Evolutionary conservation across 2,888 invertebrate genomes (phyloP), one percentile per base, ranked within the genome.

Genomic region (Melitaea athalia): DNA sequence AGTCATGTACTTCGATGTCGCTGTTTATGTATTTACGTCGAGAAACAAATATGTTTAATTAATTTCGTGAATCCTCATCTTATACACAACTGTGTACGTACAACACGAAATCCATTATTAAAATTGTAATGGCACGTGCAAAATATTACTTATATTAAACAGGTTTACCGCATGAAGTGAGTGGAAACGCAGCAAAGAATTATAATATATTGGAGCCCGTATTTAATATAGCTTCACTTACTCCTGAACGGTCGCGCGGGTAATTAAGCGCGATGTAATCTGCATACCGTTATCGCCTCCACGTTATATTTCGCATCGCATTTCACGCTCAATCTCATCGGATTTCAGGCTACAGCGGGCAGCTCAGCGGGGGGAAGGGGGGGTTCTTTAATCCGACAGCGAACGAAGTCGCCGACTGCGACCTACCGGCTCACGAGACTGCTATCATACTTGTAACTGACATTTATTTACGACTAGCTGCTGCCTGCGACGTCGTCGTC

Each of bases 251-350:
- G 12, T 33, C 31, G 31, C 31, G 53, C 53, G 33, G n/a, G 33
- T 55, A 55, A 55, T 55, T 55, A 55, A 55, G 53, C 14, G 14
- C 33, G 53, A 55, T 55, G n/a, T 55, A 33, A 55, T 14, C 24
- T 31, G 33, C 53, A 14, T 33, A 55, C 31, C 53, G 14, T 55
- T 55, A 55, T 31, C 31, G 53, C 53, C 7, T 55, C 33, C 57
- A 14, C 57, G 57, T 57, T 57, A 64, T 64, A 64, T 47, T 64
- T 42, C 57, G 57, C 42, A 59, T 42, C 53, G 57, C 47, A 59
- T 64, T 42, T 55, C 57, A 42, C 64, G 57, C 49, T 59, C 64
- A 64, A 64, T 64, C 64, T 49, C 47, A 17, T 64, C 64, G 62
- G n/a, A 43, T 57, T 59, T 63, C 62, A 53, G 33, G 63, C 63